Percentiles rank a stretch among this genome's conserved stretches.
Conservation (phyloP, 2,113 vertebrate species). For the Mystacornis crossleyi region DNA sequence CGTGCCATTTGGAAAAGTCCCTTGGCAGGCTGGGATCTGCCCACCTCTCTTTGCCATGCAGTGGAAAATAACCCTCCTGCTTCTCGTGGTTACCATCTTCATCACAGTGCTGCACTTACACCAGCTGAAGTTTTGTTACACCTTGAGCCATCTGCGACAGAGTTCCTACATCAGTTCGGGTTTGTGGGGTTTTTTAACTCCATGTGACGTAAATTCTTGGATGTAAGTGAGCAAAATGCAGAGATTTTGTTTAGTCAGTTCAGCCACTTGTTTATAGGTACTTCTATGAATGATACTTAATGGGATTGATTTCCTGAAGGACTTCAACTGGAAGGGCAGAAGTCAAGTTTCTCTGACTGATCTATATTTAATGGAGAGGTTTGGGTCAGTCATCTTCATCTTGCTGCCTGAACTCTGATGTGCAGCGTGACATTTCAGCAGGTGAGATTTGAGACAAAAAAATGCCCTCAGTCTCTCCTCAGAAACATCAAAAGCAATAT, state of each 20-base stretch:
- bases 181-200: neutral
- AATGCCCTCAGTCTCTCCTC: neutral
- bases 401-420: neutral
- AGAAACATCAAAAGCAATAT: neutral
- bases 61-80: neutral
- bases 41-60: neutral
- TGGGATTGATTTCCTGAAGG: neutral
- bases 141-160: rapidly evolving
- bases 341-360: neutral
- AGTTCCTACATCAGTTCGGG: rapidly evolving
- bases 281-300: neutral
- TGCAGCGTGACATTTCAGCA: neutral
- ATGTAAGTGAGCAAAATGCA: neutral
- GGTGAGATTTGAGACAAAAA: neutral
- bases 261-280: neutral
- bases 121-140: neutral
- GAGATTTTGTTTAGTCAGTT: neutral
- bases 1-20: neutral
- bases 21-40: neutral
- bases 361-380: neutral
- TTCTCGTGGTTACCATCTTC: neutral
- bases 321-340: neutral
- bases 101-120: neutral
- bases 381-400: neutral
- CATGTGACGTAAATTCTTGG: neutral